These are phyloP conservation scores for Acanthosepion esculentum DNA, from an alignment of 2,888 invertebrate genomes.

Conservation along the genomic window DNA sequence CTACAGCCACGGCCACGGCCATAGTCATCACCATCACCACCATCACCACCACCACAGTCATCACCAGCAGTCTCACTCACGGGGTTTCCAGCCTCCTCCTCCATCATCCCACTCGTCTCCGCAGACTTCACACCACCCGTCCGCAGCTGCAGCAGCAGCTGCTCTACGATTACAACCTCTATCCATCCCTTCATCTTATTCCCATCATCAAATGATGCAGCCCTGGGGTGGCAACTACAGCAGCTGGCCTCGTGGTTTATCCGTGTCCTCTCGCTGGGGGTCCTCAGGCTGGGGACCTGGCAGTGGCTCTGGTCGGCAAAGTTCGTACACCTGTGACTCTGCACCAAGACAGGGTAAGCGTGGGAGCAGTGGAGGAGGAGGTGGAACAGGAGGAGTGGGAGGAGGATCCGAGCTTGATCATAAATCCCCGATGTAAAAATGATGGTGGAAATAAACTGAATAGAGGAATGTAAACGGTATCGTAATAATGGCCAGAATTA, in stretches of 20 bases:
- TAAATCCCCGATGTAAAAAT: constrained; percentile 35
- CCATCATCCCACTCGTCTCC: constrained; percentile 5
- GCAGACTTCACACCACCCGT: neutral
- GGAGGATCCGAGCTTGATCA: neutral
- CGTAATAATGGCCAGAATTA: neutral
- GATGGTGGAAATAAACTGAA: neutral
- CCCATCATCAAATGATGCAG: constrained; percentile 44
- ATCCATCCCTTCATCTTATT: constrained; percentile 41
- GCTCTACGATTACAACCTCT: constrained; percentile 42
- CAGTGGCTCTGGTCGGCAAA: neutral
- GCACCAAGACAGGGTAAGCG: constrained; percentile 25
- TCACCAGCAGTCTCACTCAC: constrained; percentile 35
- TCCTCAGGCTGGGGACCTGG: constrained; percentile 40
- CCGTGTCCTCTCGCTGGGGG: neutral
- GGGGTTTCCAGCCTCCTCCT: constrained; percentile 45
- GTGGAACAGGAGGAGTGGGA: constrained; percentile 23
- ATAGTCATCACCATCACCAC: neutral
- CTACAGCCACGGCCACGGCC: neutral
- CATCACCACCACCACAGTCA: constrained; percentile 36
- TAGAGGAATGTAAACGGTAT: neutral
- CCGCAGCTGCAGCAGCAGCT: constrained; percentile 42
- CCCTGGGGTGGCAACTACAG: constrained; percentile 41
- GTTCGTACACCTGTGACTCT: constrained; percentile 36
- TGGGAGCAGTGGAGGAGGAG: neutral
- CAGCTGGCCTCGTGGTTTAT: constrained; percentile 39